Evolutionary conservation across 2,113 vertebrate genomes (phyloP).

Genomic region (Suncus etruscus): DNA sequence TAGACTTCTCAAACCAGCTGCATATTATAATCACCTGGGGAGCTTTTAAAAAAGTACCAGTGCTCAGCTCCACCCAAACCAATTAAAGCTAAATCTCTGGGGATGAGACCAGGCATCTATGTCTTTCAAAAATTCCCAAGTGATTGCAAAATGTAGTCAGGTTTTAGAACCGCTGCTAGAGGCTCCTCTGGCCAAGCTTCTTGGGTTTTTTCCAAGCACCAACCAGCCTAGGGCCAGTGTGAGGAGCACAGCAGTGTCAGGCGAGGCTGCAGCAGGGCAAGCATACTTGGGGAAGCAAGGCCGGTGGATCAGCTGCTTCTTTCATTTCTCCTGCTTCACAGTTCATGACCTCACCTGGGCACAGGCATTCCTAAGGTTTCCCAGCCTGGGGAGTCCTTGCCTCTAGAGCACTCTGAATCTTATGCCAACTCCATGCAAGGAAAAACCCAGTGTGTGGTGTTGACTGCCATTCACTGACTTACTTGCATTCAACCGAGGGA

Average conservation of each 20-base stretch:
- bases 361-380: slow-evolving; percentile 44
- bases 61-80: not conserved
- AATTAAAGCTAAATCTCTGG: slow-evolving; percentile 43
- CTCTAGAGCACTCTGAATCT: not conserved
- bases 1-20: not conserved
- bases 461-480: slow-evolving; percentile 38
- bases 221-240: slow-evolving; percentile 32
- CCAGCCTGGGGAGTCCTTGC: slow-evolving; percentile 16
- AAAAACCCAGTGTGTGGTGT: slow-evolving; percentile 23
- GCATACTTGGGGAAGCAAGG: slow-evolving; percentile 6
- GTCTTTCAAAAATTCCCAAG: slow-evolving; percentile 9
- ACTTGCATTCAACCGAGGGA: not conserved
- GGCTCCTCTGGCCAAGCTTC: not conserved
- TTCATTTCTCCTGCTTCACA: slow-evolving; percentile 66
- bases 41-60: not conserved
- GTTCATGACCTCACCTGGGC: slow-evolving; percentile 71
- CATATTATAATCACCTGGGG: not conserved
- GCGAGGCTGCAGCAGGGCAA: not conserved
- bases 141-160: not conserved
- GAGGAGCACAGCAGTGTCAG: slow-evolving; percentile 9
- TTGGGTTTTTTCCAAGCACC: slow-evolving; percentile 46
- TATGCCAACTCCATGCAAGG: slow-evolving; percentile 46
- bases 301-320: slow-evolving; percentile 37
- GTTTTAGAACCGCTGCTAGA: slow-evolving; percentile 5
- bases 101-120: not conserved